Base-by-base conservation (phyloP, 2,888 invertebrate species). In the Agelastica alni region DNA sequence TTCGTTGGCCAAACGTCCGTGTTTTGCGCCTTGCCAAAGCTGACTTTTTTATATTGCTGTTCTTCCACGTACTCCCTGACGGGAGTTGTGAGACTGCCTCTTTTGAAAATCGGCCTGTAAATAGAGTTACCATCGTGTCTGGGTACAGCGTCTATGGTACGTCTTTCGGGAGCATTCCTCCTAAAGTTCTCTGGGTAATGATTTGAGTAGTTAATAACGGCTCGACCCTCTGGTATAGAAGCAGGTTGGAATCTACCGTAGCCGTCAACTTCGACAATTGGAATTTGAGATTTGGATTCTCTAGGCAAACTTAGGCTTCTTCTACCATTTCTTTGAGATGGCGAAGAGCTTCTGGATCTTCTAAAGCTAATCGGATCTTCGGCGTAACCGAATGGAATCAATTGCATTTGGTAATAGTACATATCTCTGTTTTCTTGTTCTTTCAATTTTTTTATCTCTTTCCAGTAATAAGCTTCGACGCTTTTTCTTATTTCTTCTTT, bases 391-490 rank as follows among this genome's bases (percentile, higher is more conserved):
- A 66, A 64, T 1, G 70, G 64, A 44, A 70, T 59, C 51, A 60
- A 37, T 20, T 65, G 65, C 58, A 70, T 63, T 47, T 75, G 72
- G 18, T 69, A 63, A 37, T 69, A 61, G 30, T 70, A 70, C 30
- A 73, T 72, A 62, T 80, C 80, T 55, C 80, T 78, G 64, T 86
- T 86, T 73, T 86, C 85, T 69, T 82, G 81, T 39, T 83, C 78
- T 66, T 84, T 86, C 53, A 83, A 70, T 70, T 83, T 83, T 68
- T 84, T 85, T 48, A 87, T 73, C 68, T 85, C 85, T 62, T 85
- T 84, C 86, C 86, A 87, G 60, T 85, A 86, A 64, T 84, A 85
- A 0, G 84, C 85, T 70, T 87, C 86, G 0, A 84, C 81, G 68
- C 79, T 82, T 66, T 81, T 80, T 7, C 83, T 73, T 30, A 83